Base-by-base conservation (phyloP, 1,140 invertebrate genomes). In the Drosophila sp. region DNA sequence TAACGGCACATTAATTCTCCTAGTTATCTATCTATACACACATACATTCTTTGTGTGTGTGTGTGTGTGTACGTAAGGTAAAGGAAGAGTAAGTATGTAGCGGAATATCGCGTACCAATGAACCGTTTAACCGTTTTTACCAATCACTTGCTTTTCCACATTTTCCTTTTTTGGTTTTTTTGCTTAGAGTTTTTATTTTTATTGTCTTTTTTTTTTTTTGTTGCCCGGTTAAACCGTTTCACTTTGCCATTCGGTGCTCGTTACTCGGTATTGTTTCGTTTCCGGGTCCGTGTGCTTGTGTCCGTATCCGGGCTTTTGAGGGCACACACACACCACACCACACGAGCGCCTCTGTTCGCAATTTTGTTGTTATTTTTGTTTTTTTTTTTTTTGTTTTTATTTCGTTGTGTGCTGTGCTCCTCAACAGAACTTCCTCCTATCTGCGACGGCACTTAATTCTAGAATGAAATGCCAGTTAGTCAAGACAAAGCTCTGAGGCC, bases 391-490 rank as follows among this genome's bases (percentile, higher is more conserved):
- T 60, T 10, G 56, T 71, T 64, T 50, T 63, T 29, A 5, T 55
- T 2, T 29, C 10, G 25, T 50, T 50, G 44, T 50, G 27, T 25
- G 44, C 10, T 50, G 25, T 23, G 44, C 29, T 58, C 4, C 56
- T n/a, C 56, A 38, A 25, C 56, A 58, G 30, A 35, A 38, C 5
- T 58, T 58, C 56, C 72, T 86, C 79, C 82, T 87, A 76, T 25
- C 83, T 82, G 63, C 75, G 72, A 65, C 82, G 82, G 79, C 75
- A 87, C 79, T 86, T 82, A 86, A 87, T 81, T 81, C 71, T 79
- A 79, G 82, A 86, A 86, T 87, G 83, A 85, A 72, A 61, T 66
- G 50, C 29, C 64, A 27, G 50, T 30, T 11, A 55, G 50, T 47
- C 77, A 66, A 32, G 71, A 69, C 69, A 41, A 66, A 58, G 63